These are phyloP conservation scores for Nomia melanderi DNA, from an alignment of 1,140 invertebrate genomes.

Conservation along the genomic window DNA sequence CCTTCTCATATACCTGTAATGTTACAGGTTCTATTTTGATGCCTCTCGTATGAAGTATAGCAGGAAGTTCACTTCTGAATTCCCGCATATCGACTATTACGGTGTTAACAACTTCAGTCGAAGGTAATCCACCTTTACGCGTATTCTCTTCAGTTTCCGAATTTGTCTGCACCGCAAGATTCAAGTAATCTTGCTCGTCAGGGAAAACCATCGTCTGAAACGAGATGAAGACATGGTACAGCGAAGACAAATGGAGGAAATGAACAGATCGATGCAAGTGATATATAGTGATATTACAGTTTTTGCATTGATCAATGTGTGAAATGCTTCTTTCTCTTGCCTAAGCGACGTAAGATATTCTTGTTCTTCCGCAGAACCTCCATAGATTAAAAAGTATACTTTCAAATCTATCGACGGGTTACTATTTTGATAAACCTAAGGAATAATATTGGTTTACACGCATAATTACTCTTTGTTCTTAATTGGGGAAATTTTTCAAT, in stretches of 20 bases:
- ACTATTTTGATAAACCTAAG: constrained; percentile 86
- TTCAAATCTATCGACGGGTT: constrained; percentile 83
- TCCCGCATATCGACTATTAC: constrained; percentile 99
- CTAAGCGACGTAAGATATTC: constrained; percentile 94
- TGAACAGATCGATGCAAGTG: constrained; percentile 3
- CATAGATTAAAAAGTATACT: constrained; percentile 95
- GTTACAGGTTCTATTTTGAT: constrained; percentile 97
- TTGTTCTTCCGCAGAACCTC: constrained; percentile 96
- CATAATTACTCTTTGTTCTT: background rate
- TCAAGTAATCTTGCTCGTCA: constrained; percentile 91
- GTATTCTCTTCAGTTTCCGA: constrained; percentile 80
- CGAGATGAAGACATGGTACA: background rate
- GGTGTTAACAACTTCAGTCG: constrained; percentile 78
- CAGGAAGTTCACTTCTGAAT: constrained; percentile 97
- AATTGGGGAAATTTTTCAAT: constrained; percentile 11
- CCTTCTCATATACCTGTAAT: constrained; percentile 85
- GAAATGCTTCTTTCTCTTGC: constrained; percentile 97
- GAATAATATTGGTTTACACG: constrained; percentile 44
- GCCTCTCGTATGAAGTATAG: constrained; percentile 94
- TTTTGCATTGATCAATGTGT: constrained; percentile 94
- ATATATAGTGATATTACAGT: constrained; percentile 83
- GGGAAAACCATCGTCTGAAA: constrained; percentile 93
- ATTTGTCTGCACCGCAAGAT: constrained; percentile 81
- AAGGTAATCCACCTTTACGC: constrained; percentile 84
- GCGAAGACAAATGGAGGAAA: background rate